Conservation (phyloP, 2,888 invertebrate species). For the Arge pagana region DNA sequence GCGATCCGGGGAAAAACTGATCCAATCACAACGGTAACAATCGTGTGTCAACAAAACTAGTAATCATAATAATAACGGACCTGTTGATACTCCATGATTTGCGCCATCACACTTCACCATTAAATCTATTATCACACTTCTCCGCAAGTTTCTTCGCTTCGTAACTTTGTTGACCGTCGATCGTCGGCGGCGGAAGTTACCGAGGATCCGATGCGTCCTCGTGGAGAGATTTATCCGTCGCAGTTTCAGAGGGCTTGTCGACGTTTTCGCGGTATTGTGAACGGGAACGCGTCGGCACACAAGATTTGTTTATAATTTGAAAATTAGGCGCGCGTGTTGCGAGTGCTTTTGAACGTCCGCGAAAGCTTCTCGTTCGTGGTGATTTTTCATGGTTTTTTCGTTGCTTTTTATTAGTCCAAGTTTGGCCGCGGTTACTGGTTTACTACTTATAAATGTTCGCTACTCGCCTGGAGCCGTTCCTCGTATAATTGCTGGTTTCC, state of each 20-base stretch:
- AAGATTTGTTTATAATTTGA: no score
- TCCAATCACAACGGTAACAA: not conserved
- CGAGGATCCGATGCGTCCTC: no score
- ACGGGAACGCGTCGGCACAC: no score
- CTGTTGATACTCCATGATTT: conserved; percentile 54
- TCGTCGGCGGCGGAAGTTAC: no score
- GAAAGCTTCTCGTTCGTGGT: no score
- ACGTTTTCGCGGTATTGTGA: no score
- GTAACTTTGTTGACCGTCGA: no score
- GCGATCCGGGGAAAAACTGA: not conserved
- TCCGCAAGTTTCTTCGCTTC: not conserved
- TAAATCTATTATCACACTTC: conserved; percentile 1
- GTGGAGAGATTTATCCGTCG: no score
- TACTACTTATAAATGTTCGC: not conserved
- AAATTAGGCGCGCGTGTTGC: no score
- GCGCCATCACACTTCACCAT: conserved; percentile 40
- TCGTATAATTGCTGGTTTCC: conserved; percentile 55
- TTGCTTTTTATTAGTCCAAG: not conserved
- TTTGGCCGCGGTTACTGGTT: not conserved
- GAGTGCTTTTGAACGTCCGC: no score
- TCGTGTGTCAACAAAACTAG: not conserved
- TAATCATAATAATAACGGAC: conserved; percentile 33
- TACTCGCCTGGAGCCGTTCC: conserved; percentile 43
- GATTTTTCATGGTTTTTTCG: no score
- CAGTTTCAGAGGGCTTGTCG: no score